Evolutionary conservation across 2,113 vertebrate genomes (phyloP).

Genomic region (Mormoops blainvillei): DNA sequence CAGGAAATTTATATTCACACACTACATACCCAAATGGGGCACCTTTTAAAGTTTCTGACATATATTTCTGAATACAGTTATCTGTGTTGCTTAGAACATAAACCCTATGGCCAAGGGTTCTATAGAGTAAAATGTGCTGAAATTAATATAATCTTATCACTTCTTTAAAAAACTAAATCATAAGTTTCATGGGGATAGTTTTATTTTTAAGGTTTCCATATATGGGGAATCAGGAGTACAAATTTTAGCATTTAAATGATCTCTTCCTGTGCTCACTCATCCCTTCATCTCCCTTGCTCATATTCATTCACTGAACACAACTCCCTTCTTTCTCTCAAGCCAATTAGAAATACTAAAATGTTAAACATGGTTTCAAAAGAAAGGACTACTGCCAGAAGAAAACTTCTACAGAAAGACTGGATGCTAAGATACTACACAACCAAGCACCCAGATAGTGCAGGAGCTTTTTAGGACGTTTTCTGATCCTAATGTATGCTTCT

Average conservation of each 20-base stretch:
- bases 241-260: neutral
- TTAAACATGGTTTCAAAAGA: neutral
- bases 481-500: neutral
- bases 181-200: neutral
- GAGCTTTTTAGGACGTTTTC: neutral
- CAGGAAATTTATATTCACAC: neutral
- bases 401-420: conserved; percentile 68
- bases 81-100: neutral
- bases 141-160: neutral
- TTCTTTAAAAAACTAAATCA: neutral
- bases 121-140: neutral
- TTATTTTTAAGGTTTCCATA: neutral
- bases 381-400: conserved; percentile 72
- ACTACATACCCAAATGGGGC: neutral
- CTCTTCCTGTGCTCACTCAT: neutral
- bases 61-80: neutral
- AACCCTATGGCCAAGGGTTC: neutral
- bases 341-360: neutral
- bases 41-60: conserved; percentile 15
- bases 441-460: neutral
- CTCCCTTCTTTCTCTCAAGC: neutral
- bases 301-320: conserved; percentile 12
- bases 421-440: conserved; percentile 61
- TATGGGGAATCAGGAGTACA: neutral
- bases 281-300: neutral